Evolutionary conservation across 2,797 vertebrate species (phyloP).

Genomic region (Lagorchestes hirsutus): DNA sequence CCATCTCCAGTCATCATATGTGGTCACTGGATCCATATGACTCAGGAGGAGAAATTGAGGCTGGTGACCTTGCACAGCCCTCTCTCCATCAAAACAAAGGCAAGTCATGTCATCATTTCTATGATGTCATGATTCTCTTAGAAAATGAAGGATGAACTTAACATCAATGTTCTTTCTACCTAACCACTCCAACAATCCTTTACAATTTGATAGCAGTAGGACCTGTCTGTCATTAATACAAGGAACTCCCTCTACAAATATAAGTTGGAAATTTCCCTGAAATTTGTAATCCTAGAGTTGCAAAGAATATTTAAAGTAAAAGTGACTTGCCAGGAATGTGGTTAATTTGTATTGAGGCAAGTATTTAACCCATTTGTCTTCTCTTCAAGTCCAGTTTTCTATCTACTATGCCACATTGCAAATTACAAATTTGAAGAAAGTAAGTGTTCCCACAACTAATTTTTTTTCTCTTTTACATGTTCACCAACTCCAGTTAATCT

Average conservation of each 20-base stretch:
- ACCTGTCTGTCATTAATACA: background rate
- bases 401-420: background rate
- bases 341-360: background rate
- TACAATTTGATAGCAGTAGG: background rate
- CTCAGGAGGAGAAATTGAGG: too few relatives aligned
- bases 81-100: too few relatives aligned
- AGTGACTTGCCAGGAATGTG: background rate
- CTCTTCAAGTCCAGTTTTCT: background rate
- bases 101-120: too few relatives aligned
- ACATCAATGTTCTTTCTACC: background rate
- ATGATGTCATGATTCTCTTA: too few relatives aligned
- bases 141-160: too few relatives aligned
- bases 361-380: background rate
- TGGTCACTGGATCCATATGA: too few relatives aligned
- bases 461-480: background rate
- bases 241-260: background rate
- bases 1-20: too few relatives aligned
- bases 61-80: too few relatives aligned
- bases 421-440: background rate
- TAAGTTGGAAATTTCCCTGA: background rate
- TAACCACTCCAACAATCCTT: background rate
- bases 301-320: background rate
- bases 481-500: background rate
- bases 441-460: background rate
- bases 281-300: background rate